phyloP scores from a whole-genome alignment of 2,113 vertebrate genomes.

The Paracanthobrama guichenoti region DNA sequence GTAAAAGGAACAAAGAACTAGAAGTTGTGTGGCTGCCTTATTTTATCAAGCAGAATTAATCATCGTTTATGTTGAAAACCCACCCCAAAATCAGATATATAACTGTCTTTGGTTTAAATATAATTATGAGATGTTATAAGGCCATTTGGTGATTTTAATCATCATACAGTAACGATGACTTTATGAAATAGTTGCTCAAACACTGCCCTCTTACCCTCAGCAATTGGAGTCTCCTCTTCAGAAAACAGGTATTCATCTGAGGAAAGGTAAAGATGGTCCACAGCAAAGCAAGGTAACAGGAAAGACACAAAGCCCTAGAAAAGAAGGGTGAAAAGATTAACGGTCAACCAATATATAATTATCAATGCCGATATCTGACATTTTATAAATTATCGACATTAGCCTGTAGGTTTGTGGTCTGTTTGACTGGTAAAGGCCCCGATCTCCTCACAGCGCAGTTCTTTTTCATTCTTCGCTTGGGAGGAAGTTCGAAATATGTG shows the following conservation, averaged over 20 bases:
- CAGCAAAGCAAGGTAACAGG: slow-evolving; percentile 86
- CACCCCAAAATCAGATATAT: neutral
- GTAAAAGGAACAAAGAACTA: no score
- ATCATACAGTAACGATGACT: neutral
- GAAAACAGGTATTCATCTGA: slow-evolving; percentile 82
- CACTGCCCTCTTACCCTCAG: slow-evolving; percentile 78
- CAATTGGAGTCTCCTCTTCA: slow-evolving; percentile 84
- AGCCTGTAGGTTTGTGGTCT: neutral
- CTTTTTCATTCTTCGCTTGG: no score
- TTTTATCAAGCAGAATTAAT: neutral
- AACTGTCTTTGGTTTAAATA: neutral
- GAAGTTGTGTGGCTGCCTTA: no score
- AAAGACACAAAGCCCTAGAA: slow-evolving; percentile 88
- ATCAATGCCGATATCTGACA: neutral
- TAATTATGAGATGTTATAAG: no score
- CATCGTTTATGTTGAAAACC: neutral
- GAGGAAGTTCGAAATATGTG: no score
- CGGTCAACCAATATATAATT: neutral
- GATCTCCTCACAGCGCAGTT: no score
- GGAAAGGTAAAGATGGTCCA: slow-evolving; percentile 92
- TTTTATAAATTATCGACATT: neutral
- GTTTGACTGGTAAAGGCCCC: neutral
- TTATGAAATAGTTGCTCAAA: neutral
- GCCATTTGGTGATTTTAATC: no score
- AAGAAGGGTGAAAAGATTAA: neutral